These are phyloP conservation scores for Trypoxylon attenuatum DNA, from an alignment of 2,888 invertebrate genomes.

Conservation along the genomic window DNA sequence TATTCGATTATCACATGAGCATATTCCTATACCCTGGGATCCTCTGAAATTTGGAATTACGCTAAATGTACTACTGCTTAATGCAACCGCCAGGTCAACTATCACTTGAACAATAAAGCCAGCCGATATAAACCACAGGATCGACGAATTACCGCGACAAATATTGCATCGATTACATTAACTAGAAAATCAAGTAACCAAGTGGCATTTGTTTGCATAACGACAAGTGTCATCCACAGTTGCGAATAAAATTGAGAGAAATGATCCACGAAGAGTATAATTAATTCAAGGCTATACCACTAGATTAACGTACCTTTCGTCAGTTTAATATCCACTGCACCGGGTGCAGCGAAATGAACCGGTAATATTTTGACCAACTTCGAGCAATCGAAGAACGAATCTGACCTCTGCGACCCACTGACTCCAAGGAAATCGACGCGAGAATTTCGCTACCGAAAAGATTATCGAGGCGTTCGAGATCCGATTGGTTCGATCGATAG, in stretches of 20 bases:
- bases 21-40: not conserved
- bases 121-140: not conserved
- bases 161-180: not conserved
- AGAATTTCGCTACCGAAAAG: no score
- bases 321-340: constrained; percentile 26
- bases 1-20: not conserved
- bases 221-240: not conserved
- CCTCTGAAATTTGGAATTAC: not conserved
- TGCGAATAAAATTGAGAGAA: not conserved
- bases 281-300: constrained; percentile 30
- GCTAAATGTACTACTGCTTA: not conserved
- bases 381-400: no score
- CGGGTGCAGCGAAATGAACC: constrained; percentile 21
- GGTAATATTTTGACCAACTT: constrained; percentile 29
- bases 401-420: no score
- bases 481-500: constrained; percentile 27
- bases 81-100: not conserved
- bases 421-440: no score
- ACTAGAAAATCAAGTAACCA: not conserved
- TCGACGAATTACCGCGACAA: not conserved
- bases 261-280: constrained; percentile 24
- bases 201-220: not conserved
- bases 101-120: not conserved
- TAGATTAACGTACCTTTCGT: constrained; percentile 6
- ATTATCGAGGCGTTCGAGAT: not conserved